Evolutionary conservation across 2,113 vertebrate species (phyloP).

Genomic region (Australoheros scitulus): DNA sequence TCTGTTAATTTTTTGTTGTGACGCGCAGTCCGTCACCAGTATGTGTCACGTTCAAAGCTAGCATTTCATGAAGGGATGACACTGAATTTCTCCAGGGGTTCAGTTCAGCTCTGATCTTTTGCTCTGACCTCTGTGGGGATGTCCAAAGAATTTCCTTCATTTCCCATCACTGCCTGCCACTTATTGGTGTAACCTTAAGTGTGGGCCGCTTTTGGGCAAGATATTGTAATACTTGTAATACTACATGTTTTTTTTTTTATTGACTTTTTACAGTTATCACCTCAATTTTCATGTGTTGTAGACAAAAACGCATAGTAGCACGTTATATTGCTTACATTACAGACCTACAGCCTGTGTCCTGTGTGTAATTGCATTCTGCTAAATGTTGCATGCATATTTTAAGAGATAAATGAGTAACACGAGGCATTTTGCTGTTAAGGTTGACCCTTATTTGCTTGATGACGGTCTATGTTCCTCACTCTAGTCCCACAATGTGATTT

Average conservation of each 20-base stretch:
- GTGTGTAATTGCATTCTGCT: not conserved
- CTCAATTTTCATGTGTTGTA: not conserved
- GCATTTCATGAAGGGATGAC: not conserved
- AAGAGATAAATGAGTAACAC: constrained; percentile 4
- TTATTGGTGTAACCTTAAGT: not conserved
- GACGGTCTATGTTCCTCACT: not conserved
- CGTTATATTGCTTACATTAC: not conserved
- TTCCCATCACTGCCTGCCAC: not conserved
- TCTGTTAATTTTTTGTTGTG: not conserved
- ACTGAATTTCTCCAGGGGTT: not conserved
- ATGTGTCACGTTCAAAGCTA: not conserved
- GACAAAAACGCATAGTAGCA: not conserved
- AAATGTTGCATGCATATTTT: not conserved
- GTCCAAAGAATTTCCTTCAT: constrained; percentile 12
- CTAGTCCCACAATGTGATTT: constrained; percentile 14
- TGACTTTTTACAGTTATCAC: not conserved
- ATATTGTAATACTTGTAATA: not conserved
- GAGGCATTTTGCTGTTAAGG: not conserved
- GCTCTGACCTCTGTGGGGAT: constrained; percentile 20
- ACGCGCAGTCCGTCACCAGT: not conserved
- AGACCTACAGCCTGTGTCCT: not conserved
- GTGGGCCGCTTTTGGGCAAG: not conserved
- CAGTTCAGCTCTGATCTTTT: not conserved
- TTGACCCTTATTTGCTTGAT: not conserved
- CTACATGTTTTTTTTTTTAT: not conserved